phyloP scores from a whole-genome alignment of 2,113 vertebrate genomes.

The Astur gentilis region DNA sequence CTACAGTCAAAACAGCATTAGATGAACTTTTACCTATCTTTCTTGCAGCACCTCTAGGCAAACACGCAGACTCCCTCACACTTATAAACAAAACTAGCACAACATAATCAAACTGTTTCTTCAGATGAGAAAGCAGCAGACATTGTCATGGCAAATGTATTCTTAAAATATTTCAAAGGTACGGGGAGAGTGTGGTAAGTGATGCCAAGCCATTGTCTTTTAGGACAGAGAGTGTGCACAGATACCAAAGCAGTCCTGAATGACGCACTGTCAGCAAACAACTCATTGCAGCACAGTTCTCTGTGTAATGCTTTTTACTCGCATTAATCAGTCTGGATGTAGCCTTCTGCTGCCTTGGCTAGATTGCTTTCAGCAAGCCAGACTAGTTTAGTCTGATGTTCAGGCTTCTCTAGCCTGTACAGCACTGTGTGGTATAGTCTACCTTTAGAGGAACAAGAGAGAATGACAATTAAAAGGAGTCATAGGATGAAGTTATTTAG shows the following conservation, averaged over 20 bases:
- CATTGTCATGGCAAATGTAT: background rate
- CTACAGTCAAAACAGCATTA: background rate
- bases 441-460: background rate
- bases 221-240: background rate
- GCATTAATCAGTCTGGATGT: background rate
- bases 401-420: background rate
- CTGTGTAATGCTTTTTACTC: background rate
- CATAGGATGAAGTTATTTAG: background rate
- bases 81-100: background rate
- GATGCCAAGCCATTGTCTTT: background rate
- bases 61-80: background rate
- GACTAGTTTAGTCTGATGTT: background rate
- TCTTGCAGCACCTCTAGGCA: background rate
- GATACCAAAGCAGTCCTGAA: background rate
- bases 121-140: background rate
- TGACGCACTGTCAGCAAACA: background rate
- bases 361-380: background rate
- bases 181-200: fast-evolving
- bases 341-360: background rate
- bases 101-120: background rate
- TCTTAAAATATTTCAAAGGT: background rate
- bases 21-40: background rate
- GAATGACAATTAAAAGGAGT: background rate
- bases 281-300: background rate
- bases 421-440: background rate